Evolutionary conservation across 2,888 invertebrate genomes (phyloP).

Genomic region (Eucera pruinosa): DNA sequence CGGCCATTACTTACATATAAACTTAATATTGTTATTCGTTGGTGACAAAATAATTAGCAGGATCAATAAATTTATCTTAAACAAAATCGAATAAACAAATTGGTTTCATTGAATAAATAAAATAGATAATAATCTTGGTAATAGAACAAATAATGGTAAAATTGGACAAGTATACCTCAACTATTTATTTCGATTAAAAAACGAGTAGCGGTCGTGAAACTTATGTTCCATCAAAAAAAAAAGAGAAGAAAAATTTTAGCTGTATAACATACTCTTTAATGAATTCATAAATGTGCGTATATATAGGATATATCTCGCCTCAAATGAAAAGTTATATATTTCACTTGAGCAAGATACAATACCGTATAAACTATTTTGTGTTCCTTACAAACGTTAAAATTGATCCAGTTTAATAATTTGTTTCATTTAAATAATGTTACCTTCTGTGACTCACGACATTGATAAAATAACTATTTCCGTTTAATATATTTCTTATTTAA

Average conservation of each 20-base stretch:
- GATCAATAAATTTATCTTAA: not conserved
- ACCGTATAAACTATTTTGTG: not conserved
- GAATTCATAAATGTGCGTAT: constrained; percentile 40
- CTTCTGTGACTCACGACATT: too few species aligned
- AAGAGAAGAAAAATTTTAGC: constrained; percentile 10
- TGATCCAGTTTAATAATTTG: not conserved
- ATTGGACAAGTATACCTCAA: constrained; percentile 6
- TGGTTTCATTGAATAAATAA: not conserved
- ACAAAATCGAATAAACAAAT: not conserved
- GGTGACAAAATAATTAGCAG: too few species aligned
- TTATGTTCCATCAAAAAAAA: constrained; percentile 13
- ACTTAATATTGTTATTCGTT: too few species aligned
- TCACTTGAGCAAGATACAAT: constrained; percentile 10
- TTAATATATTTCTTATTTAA: too few species aligned
- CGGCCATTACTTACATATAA: too few species aligned
- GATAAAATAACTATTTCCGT: too few species aligned
- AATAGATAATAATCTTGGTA: not conserved
- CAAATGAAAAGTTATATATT: not conserved
- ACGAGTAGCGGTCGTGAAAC: constrained; percentile 15
- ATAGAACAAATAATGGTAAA: not conserved
- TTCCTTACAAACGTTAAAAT: not conserved
- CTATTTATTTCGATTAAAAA: constrained; percentile 20
- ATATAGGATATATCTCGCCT: constrained; percentile 18
- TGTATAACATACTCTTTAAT: constrained; percentile 24
- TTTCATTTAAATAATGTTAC: too few species aligned